Evolutionary conservation across 2,888 invertebrate genomes (phyloP).

Genomic region (Phytoseiulus persimilis): DNA sequence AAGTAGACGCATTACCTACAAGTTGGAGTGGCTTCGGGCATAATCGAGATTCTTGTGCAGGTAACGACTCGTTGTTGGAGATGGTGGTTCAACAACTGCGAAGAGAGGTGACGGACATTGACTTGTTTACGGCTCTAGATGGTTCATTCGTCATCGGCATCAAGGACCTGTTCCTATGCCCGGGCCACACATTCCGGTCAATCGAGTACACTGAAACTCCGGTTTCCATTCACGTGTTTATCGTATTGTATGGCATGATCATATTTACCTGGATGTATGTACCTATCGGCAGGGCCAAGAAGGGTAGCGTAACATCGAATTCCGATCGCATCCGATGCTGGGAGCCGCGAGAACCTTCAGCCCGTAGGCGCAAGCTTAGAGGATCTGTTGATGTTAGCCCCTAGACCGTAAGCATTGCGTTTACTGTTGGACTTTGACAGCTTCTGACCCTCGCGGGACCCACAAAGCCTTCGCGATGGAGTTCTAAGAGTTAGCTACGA

Average conservation of each 20-base stretch:
- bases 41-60: background rate
- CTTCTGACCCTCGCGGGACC: background rate
- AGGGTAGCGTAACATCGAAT: background rate
- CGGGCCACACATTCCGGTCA: background rate
- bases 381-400: constrained; percentile 5
- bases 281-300: background rate
- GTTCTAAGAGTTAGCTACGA: background rate
- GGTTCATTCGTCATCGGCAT: background rate
- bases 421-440: background rate
- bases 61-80: background rate
- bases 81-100: background rate
- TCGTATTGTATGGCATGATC: background rate
- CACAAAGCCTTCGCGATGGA: background rate
- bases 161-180: background rate
- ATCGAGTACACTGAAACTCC: background rate
- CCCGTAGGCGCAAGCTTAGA: background rate
- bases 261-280: background rate
- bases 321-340: background rate
- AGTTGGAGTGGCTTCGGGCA: background rate
- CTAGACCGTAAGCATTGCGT: background rate
- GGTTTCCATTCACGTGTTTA: background rate
- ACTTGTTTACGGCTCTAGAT: background rate
- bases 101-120: background rate
- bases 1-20: background rate
- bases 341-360: background rate